Conservation (phyloP, 2,797 vertebrate genomes). For the Selene dorsalis region DNA sequence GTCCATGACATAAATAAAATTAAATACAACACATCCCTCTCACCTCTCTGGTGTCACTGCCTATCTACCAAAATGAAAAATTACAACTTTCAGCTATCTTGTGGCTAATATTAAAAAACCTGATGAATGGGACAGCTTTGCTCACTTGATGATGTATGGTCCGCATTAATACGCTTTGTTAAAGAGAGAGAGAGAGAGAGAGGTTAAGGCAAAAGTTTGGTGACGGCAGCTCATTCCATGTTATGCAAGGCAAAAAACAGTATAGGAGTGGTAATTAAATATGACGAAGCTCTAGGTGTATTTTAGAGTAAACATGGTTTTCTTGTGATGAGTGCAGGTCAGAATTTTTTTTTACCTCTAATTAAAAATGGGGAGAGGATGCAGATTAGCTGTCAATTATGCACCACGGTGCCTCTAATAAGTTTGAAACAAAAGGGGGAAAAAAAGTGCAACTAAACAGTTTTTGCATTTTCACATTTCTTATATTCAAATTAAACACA, state of each 20-base stretch:
- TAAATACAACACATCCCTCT: constrained; percentile 28
- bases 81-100: constrained; percentile 4
- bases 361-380: constrained; percentile 1
- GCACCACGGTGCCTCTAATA: background rate
- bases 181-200: background rate
- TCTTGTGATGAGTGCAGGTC: background rate
- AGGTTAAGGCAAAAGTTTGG: background rate
- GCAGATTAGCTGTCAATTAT: constrained; percentile 14
- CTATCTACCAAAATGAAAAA: constrained; percentile 36
- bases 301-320: background rate
- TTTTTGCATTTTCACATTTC: background rate
- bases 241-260: constrained; percentile 5
- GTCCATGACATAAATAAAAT: constrained; percentile 46
- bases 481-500: background rate
- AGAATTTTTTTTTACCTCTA: background rate
- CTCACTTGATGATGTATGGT: constrained; percentile 19
- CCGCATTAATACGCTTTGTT: constrained; percentile 12
- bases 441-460: background rate
- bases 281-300: background rate
- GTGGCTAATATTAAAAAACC: constrained; percentile 22
- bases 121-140: constrained; percentile 28
- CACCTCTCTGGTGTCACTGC: background rate
- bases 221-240: constrained; percentile 7
- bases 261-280: background rate
- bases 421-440: constrained; percentile 8